phyloP scores from a whole-genome alignment of 2,888 invertebrate genomes.

The Parelbella ahira region DNA sequence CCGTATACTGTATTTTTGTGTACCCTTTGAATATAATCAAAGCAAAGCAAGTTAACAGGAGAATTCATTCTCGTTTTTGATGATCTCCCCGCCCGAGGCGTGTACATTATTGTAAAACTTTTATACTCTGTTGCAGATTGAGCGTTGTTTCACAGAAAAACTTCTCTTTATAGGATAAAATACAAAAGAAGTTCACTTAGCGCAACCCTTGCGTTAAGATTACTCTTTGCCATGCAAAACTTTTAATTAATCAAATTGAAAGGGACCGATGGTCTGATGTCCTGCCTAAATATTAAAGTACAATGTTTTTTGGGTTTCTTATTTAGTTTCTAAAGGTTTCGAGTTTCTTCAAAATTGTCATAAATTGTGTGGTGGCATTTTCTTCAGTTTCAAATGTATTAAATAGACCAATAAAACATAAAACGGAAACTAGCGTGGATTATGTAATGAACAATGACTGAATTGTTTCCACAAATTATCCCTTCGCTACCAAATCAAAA shows the following conservation, averaged over 20 bases:
- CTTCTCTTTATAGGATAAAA: slow-evolving; percentile 70
- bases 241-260: slow-evolving; percentile 77
- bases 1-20: slow-evolving; percentile 32
- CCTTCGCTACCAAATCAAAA: no score
- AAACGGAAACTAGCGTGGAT: no score
- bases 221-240: slow-evolving; percentile 64
- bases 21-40: slow-evolving; percentile 42
- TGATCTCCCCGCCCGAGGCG: slow-evolving; percentile 67
- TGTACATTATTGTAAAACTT: slow-evolving; percentile 76
- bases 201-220: slow-evolving; percentile 70
- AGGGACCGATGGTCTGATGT: slow-evolving; percentile 37
- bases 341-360: slow-evolving; percentile 6
- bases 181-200: slow-evolving; percentile 72
- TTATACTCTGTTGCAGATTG: slow-evolving; percentile 75
- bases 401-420: no score
- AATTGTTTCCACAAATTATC: no score
- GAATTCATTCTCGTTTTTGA: slow-evolving; percentile 60
- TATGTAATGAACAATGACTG: no score
- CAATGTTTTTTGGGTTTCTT: slow-evolving; percentile 11
- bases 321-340: slow-evolving; percentile 12
- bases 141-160: slow-evolving; percentile 76
- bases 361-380: slow-evolving; percentile 2
- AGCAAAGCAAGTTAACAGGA: slow-evolving; percentile 57
- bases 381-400: no score
- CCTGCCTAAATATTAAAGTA: slow-evolving; percentile 18